Evolutionary conservation across 2,113 vertebrate genomes (phyloP).

Genomic region (Pollimyrus isidori): DNA sequence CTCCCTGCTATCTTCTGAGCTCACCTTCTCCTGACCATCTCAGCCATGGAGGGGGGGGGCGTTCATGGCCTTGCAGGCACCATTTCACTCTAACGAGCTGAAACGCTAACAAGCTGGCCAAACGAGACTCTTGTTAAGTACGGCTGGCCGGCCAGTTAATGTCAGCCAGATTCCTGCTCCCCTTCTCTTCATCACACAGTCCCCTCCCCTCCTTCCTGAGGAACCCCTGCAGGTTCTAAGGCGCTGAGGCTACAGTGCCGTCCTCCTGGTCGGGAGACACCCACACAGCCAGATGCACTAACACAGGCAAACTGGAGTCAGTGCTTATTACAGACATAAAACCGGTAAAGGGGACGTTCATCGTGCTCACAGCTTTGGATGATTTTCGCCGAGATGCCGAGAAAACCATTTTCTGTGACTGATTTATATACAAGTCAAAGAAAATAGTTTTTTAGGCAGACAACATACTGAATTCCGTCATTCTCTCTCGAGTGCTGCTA

Average conservation of each 20-base stretch:
- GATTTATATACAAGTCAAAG: neutral
- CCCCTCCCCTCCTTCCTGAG: neutral
- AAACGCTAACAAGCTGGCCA: neutral
- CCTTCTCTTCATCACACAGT: neutral
- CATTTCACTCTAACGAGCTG: neutral
- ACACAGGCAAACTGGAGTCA: neutral
- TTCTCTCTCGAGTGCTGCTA: neutral
- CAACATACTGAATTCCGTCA: neutral
- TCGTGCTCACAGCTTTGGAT: neutral
- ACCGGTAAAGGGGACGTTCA: neutral
- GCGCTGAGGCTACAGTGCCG: no score
- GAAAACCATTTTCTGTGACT: neutral
- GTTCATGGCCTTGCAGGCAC: neutral
- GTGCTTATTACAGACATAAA: neutral
- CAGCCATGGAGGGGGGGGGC: neutral
- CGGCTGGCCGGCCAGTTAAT: neutral
- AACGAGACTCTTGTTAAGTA: neutral
- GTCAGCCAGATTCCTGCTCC: neutral
- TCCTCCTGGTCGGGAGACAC: neutral
- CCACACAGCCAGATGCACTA: neutral
- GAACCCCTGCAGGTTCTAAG: neutral
- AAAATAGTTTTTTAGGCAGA: neutral
- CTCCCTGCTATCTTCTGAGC: conserved; percentile 25
- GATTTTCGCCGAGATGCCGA: neutral
- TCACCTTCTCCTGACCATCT: neutral